phyloP scores from a whole-genome alignment of 2,797 vertebrate species.

The Zalophus californianus region DNA sequence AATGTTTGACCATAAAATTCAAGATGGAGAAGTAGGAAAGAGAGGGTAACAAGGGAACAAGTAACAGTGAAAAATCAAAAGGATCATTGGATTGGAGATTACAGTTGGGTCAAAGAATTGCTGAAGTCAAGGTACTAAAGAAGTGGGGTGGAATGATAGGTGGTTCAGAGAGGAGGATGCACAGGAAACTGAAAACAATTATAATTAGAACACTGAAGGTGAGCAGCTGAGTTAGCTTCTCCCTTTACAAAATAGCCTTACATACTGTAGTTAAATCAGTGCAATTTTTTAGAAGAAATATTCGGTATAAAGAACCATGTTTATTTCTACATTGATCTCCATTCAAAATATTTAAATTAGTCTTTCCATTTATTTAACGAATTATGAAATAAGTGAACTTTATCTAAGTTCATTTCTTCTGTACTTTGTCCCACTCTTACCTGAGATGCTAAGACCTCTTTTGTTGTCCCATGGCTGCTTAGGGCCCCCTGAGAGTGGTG shows the following conservation, averaged over 20 bases:
- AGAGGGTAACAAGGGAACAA: not conserved
- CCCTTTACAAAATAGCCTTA: not conserved
- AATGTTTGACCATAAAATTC: not conserved
- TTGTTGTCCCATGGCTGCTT: not conserved
- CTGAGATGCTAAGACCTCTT: not conserved
- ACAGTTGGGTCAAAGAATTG: not conserved
- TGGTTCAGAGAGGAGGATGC: not conserved
- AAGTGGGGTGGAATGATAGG: not conserved
- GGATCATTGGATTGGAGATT: not conserved
- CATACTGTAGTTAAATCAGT: not conserved
- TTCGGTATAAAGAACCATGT: not conserved
- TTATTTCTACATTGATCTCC: not conserved
- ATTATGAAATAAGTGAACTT: not conserved
- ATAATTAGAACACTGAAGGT: not conserved
- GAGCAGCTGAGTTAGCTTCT: not conserved
- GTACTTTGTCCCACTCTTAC: not conserved
- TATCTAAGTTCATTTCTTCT: not conserved
- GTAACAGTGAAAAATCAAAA: not conserved
- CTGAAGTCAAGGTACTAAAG: not conserved
- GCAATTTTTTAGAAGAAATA: not conserved
- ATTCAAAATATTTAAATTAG: not conserved
- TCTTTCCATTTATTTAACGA: constrained; percentile 4
- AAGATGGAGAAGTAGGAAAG: not conserved
- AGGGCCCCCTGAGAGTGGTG: not conserved
- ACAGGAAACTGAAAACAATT: not conserved